Conservation (phyloP, 2,113 vertebrate species). For the Toxostoma redivivum region DNA sequence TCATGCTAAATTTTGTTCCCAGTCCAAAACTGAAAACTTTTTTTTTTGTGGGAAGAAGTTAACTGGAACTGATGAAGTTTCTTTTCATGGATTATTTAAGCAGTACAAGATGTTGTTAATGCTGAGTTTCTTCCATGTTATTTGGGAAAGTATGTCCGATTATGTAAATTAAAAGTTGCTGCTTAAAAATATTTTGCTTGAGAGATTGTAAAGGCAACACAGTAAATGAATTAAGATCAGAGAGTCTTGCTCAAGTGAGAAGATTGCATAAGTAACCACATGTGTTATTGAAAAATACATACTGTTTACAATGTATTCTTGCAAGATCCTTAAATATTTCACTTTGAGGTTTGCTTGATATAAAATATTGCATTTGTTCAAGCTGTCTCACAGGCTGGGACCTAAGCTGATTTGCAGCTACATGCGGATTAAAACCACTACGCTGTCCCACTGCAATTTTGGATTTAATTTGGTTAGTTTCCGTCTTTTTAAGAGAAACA, state of each 20-base stretch:
- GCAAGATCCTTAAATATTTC: slow-evolving; percentile 69
- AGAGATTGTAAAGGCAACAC: slow-evolving; percentile 52
- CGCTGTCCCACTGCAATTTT: slow-evolving; percentile 46
- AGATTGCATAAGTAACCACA: slow-evolving; percentile 57
- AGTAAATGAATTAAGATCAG: slow-evolving; percentile 66
- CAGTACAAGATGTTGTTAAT: slow-evolving; percentile 46
- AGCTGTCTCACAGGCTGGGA: slow-evolving; percentile 29
- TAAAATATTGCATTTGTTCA: slow-evolving; percentile 46
- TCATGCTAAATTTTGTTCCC: not conserved
- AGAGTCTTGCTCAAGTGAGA: slow-evolving; percentile 61
- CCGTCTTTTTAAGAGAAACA: slow-evolving; percentile 45
- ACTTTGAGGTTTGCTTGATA: slow-evolving; percentile 62
- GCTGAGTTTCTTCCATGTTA: slow-evolving; percentile 49
- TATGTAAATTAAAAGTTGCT: slow-evolving; percentile 71
- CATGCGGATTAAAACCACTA: slow-evolving; percentile 6
- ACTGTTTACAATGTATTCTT: slow-evolving; percentile 63
- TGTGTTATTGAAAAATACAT: slow-evolving; percentile 61
- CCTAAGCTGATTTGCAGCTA: slow-evolving; percentile 7
- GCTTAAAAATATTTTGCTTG: slow-evolving; percentile 65
- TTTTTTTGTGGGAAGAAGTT: slow-evolving; percentile 48
- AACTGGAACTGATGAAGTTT: slow-evolving; percentile 47
- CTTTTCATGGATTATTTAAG: slow-evolving; percentile 58
- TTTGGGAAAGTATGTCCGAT: slow-evolving; percentile 62
- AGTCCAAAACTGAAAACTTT: slow-evolving; percentile 10
- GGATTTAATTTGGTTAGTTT: slow-evolving; percentile 60